phyloP scores from a whole-genome alignment of 2,797 vertebrate genomes.

The Sebastes matsubarae region DNA sequence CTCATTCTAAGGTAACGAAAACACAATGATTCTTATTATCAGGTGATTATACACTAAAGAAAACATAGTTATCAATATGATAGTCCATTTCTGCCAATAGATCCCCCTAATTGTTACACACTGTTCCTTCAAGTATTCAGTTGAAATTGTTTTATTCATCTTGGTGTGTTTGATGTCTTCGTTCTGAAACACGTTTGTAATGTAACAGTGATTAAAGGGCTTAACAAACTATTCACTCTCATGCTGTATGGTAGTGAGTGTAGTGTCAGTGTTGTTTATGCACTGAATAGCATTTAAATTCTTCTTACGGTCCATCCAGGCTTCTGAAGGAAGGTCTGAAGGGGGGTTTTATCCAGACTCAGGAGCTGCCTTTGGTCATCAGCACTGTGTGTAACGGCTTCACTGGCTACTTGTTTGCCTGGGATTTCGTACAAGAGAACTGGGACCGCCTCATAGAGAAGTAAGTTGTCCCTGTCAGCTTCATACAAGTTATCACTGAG shows the following conservation, averaged over 20 bases:
- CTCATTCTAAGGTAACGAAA: no score
- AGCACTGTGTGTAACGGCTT: slow-evolving; percentile 81
- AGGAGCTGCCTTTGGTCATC: slow-evolving; percentile 89
- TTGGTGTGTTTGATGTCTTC: neutral
- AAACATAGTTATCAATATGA: neutral
- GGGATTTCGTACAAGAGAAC: slow-evolving; percentile 96
- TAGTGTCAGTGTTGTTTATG: neutral
- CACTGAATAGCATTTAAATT: neutral
- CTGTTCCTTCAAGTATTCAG: neutral
- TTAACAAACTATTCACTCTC: neutral
- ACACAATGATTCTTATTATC: no score
- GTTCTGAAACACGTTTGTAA: neutral
- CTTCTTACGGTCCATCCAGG: slow-evolving; percentile 73
- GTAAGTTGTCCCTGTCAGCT: slow-evolving; percentile 79
- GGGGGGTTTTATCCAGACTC: slow-evolving; percentile 85
- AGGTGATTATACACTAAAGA: no score
- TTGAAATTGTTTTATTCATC: neutral
- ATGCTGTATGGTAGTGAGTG: neutral
- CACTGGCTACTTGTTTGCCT: slow-evolving; percentile 89
- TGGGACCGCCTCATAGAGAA: slow-evolving; percentile 90
- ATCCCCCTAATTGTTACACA: no score
- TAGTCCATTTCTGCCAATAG: no score
- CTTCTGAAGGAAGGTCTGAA: slow-evolving; percentile 85
- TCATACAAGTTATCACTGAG: neutral
- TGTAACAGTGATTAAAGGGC: neutral